Percentiles rank a stretch among this genome's conserved stretches.
Evolutionary conservation across 2,113 vertebrate species (phyloP).

Genomic region (Octodon degus): DNA sequence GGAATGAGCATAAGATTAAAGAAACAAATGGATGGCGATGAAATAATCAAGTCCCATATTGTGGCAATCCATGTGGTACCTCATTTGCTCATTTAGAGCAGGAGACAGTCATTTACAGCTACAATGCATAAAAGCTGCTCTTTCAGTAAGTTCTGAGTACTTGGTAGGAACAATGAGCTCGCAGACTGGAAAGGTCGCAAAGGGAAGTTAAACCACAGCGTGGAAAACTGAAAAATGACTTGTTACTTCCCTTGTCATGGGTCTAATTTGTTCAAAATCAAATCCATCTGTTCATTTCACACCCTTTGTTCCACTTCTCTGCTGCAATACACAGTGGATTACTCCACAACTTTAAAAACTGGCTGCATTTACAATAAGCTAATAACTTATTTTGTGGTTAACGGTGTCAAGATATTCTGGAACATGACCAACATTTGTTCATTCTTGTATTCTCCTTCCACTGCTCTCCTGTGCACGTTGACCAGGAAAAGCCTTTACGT

Average conservation of each 20-base stretch:
- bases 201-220: conserved; percentile 74
- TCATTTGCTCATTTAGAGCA: conserved; percentile 58
- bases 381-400: conserved; percentile 86
- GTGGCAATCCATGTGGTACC: conserved; percentile 38
- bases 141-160: conserved; percentile 70
- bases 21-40: conserved; percentile 66
- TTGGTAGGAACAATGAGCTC: conserved; percentile 69
- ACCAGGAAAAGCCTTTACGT: conserved; percentile 51
- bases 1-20: conserved; percentile 57
- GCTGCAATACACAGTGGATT: conserved; percentile 82
- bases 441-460: not conserved
- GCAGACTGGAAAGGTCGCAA: conserved; percentile 76
- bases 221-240: conserved; percentile 83
- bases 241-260: conserved; percentile 82
- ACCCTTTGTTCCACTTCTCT: conserved; percentile 86
- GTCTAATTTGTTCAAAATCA: conserved; percentile 87
- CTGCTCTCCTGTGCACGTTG: not conserved
- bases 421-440: conserved; percentile 68
- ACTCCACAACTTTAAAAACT: conserved; percentile 84
- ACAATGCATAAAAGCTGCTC: conserved; percentile 63
- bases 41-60: conserved; percentile 67
- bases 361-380: conserved; percentile 84
- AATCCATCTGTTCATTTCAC: conserved; percentile 86
- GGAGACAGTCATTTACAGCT: conserved; percentile 64
- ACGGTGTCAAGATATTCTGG: conserved; percentile 81